These are phyloP conservation scores for Botia kubotai DNA, from an alignment of 2,797 vertebrate genomes.

Conservation along the genomic window DNA sequence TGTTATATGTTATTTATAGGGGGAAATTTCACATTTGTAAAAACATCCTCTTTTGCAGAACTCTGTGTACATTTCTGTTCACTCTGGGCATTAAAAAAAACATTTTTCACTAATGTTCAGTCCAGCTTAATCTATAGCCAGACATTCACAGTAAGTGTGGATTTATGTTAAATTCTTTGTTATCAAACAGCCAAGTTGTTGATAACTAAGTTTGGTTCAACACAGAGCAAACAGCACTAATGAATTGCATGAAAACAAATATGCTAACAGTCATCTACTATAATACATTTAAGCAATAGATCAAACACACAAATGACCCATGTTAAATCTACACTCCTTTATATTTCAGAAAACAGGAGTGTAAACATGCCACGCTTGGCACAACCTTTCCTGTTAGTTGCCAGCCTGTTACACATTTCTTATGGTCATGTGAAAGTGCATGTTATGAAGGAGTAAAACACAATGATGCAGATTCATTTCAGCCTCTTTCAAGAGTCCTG, in stretches of 20 bases:
- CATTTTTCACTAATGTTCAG: no score
- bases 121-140: no score
- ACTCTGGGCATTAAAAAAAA: no score
- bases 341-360: conserved; percentile 12
- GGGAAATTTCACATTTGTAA: no score
- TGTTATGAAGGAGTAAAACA: conserved; percentile 25
- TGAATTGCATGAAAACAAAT: neutral
- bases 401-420: conserved; percentile 32
- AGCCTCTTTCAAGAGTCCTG: conserved; percentile 39
- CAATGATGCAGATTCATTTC: conserved; percentile 35
- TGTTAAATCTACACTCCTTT: neutral
- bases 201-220: neutral
- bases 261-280: neutral
- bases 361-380: conserved; percentile 25
- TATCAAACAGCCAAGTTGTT: neutral
- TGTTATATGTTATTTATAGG: neutral
- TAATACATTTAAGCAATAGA: neutral
- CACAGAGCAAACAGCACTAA: neutral
- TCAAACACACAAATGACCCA: neutral
- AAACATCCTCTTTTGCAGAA: no score
- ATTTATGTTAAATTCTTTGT: neutral
- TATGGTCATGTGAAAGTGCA: conserved; percentile 13
- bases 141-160: no score
- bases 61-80: no score
- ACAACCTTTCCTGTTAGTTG: conserved; percentile 13